Evolutionary conservation across 2,888 invertebrate species (phyloP).

Genomic region (Cataglyphis livida): DNA sequence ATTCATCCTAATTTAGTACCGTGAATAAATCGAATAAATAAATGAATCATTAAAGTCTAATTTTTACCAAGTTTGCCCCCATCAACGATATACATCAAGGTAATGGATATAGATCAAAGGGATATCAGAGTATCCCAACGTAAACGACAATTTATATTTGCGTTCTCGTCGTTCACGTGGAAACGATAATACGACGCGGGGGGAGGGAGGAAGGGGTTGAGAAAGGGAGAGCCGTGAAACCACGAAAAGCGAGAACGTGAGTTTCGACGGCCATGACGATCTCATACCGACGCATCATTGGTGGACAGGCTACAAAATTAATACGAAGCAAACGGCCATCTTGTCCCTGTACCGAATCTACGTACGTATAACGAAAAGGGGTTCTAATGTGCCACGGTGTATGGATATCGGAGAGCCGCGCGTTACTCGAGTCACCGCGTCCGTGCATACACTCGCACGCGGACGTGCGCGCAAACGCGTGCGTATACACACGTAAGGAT

Average conservation of each 20-base stretch:
- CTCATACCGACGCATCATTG: slow-evolving; percentile 73
- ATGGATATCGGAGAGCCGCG: slow-evolving; percentile 70
- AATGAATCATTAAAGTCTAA: slow-evolving; percentile 22
- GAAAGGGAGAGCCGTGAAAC: slow-evolving; percentile 59
- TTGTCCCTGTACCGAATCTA: slow-evolving; percentile 71
- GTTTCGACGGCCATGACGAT: slow-evolving; percentile 74
- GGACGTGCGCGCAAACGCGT: slow-evolving; percentile 24
- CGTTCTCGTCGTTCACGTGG: slow-evolving; percentile 38
- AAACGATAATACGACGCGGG: slow-evolving; percentile 44
- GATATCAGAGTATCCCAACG: slow-evolving; percentile 50
- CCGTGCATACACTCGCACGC: slow-evolving; percentile 51
- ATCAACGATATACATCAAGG: slow-evolving; percentile 29
- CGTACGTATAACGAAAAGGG: slow-evolving; percentile 61
- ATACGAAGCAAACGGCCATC: slow-evolving; percentile 83
- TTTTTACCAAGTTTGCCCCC: slow-evolving; percentile 10
- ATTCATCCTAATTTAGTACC: background rate
- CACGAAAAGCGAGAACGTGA: slow-evolving; percentile 60
- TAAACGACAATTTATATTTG: slow-evolving; percentile 53
- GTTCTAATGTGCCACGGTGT: slow-evolving; percentile 75
- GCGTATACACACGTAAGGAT: slow-evolving; percentile 73
- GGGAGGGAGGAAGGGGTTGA: slow-evolving; percentile 12
- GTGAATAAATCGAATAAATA: slow-evolving; percentile 16
- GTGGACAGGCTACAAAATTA: slow-evolving; percentile 81
- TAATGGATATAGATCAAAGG: slow-evolving; percentile 49
- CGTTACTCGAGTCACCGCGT: slow-evolving; percentile 64